phyloP scores from a whole-genome alignment of 2,797 vertebrate genomes.

The Eulemur rubriventer region DNA sequence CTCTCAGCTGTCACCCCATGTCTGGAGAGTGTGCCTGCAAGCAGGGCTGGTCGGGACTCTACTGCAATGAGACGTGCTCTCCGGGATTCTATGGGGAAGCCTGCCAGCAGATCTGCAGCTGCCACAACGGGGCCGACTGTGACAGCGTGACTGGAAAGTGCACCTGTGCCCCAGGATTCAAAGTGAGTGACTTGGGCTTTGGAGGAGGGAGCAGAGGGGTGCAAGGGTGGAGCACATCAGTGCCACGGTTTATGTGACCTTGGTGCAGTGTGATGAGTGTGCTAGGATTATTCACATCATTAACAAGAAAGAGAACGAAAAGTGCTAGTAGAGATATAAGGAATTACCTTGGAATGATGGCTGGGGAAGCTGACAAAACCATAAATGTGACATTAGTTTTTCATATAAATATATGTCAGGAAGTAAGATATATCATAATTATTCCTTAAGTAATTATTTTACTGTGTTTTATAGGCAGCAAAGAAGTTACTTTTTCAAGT shows the following conservation, averaged over 20 bases:
- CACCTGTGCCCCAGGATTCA: slow-evolving; percentile 96
- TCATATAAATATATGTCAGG: not conserved
- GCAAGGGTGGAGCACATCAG: rapidly evolving
- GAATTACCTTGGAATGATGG: not conserved
- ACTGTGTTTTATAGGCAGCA: not conserved
- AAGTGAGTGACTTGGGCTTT: slow-evolving; percentile 86
- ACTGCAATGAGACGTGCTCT: slow-evolving; percentile 96
- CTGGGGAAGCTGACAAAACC: not conserved
- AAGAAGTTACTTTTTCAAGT: slow-evolving; percentile 12
- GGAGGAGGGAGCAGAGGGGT: not conserved
- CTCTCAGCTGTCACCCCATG: slow-evolving; percentile 96
- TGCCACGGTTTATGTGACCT: not conserved
- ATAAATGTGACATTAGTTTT: not conserved
- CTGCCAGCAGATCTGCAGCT: slow-evolving; percentile 95
- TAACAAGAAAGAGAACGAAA: not conserved
- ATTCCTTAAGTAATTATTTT: not conserved
- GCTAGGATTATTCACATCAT: not conserved
- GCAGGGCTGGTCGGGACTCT: slow-evolving; percentile 95
- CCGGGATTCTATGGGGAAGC: slow-evolving; percentile 94
- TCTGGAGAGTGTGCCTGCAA: slow-evolving; percentile 95
- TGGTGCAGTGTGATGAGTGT: not conserved
- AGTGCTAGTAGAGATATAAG: not conserved
- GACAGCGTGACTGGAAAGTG: slow-evolving; percentile 94
- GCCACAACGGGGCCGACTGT: slow-evolving; percentile 97
- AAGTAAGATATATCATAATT: not conserved